Evolutionary conservation across 2,113 vertebrate species (phyloP).

Genomic region (Centropus unirufus): DNA sequence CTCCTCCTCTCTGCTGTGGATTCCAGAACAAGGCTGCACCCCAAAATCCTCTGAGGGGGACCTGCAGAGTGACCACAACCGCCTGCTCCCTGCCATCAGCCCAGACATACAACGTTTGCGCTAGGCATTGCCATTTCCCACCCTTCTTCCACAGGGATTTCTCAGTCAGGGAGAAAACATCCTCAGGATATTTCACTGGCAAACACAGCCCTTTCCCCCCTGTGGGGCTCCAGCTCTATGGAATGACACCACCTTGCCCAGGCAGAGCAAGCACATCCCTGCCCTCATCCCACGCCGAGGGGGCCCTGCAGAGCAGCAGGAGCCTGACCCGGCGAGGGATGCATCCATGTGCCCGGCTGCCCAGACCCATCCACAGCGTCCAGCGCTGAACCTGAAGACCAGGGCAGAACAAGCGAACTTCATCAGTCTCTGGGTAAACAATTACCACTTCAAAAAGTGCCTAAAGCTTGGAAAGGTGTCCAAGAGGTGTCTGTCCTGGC

Average conservation of each 20-base stretch:
- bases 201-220: no score
- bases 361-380: not conserved
- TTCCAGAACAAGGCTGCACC: not conserved
- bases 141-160: not conserved
- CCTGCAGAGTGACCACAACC: not conserved
- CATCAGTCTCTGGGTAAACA: not conserved
- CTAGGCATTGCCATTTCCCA: not conserved
- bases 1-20: not conserved
- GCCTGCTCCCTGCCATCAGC: not conserved
- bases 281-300: accelerated
- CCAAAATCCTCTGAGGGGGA: not conserved
- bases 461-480: not conserved
- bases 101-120: accelerated
- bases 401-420: not conserved
- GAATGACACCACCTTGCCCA: accelerated
- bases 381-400: accelerated
- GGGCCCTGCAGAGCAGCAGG: not conserved
- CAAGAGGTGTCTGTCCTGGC: accelerated
- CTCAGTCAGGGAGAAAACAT: no score
- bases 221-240: not conserved
- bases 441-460: not conserved
- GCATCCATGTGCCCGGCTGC: accelerated
- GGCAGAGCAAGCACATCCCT: not conserved
- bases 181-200: not conserved
- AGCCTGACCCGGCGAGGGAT: not conserved